Evolutionary conservation across 2,888 invertebrate species (phyloP), one percentile per base, ranked within the genome.

Genomic region (Phymatocera aterrima): DNA sequence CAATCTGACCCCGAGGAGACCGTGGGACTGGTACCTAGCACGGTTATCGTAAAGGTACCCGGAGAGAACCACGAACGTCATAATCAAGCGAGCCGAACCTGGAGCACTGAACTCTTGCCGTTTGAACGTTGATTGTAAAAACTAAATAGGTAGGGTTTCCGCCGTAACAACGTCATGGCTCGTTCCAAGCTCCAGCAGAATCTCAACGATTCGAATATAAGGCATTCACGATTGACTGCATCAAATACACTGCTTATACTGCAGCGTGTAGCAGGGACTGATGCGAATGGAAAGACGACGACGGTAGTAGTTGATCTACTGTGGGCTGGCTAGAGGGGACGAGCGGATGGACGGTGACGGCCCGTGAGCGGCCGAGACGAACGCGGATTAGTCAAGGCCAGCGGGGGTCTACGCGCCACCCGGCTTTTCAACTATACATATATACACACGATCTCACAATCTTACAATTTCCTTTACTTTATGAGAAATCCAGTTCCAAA

Each of bases 311-410:
- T 72, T 72, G 51, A 72, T 72, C 48, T 34, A 51, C 31, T 72
- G 51, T 48, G 18, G 51, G 51, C 48, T 48, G 72, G 51, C 18
- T n/a, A 12, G 51, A 15, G 28, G 72, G 65, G 28, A 65, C 21
- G 64, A 51, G 60, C 80, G 78, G 84, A 83, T 83, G 84, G 81
- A 81, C 83, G 83, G 81, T 81, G 81, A 82, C 82, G 83, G 81
- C 82, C 84, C 86, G 88, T 87, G 89, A 89, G 86, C 87, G 83
- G 82, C 84, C 88, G 88, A 87, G 84, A 89, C 89, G 87, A 89
- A 89, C 84, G 83, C 83, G 88, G 88, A 90, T 90, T 90, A 90
- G 90, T 88, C 88, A 88, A 82, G 88, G 88, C 83, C 85, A 85
- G 83, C 83, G 82, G 84, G 85, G 85, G 83, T 84, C 85, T 84